Evolutionary conservation across 2,113 vertebrate species (phyloP), one percentile per base, ranked within the genome.

Genomic region (Erythrocebus patas): DNA sequence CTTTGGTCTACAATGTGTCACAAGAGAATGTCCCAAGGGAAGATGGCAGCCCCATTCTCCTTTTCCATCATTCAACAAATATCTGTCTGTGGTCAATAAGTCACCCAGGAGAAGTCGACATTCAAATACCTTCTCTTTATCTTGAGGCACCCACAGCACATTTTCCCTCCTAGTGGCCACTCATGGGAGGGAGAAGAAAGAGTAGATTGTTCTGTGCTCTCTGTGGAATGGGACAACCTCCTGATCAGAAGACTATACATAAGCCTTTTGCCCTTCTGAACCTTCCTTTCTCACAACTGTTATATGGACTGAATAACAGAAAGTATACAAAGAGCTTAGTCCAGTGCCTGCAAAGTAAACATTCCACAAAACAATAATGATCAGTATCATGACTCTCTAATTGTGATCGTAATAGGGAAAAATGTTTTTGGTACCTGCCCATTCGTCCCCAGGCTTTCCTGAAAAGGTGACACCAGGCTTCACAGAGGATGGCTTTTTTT

Each of bases 1-100:
- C 70, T 84, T 43, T 35, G 8, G 10, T 66, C 40, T 12, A 14
- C 1, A 3, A 0, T 0, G 3, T 23, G 23, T 17, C 48, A 3
- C 1, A 3, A 50, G 76, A 16, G 13, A 40, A 17, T 4, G 40
- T 45, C 32, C 78, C 4, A 4, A 40, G n/a, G 22, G 30, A 50
- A 52, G 68, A 18, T 0, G 11, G 38, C 8, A 18, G 38, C 66
- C 68, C 48, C 5, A 6, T 8, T 52, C 55, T 45, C 23, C 78
- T 84, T 40, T 76, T 14, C 8, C 12, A n/a, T 45, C 70, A 72
- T 23, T 1, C 72, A 73, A 25, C 43, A 52, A 78, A 72, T 43
- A 50, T 20, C 38, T 48, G 20, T 13, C 32, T 35, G 4, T 8
- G 0, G 40, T 45, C 87, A 45, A 10, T 18, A 43, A 10, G 16